These are phyloP conservation scores for Pelochelys cantorii DNA, from an alignment of 2,797 vertebrate genomes.

Conservation along the genomic window DNA sequence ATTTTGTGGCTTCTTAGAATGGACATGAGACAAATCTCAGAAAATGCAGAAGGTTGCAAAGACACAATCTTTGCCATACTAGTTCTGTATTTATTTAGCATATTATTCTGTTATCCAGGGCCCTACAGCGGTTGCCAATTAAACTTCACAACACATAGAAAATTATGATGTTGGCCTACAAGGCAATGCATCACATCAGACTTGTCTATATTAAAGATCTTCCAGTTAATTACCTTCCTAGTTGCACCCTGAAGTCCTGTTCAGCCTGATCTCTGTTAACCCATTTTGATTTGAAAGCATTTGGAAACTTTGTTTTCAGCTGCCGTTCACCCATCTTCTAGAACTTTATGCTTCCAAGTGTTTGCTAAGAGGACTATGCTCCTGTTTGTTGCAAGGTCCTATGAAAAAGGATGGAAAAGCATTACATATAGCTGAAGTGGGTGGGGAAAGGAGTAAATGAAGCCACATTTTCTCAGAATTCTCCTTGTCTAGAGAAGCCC, in stretches of 20 bases:
- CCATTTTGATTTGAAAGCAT: conserved; percentile 39
- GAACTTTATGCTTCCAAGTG: background rate
- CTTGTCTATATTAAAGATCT: conserved; percentile 46
- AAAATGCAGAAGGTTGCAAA: background rate
- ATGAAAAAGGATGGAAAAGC: background rate
- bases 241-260: conserved; percentile 17
- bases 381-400: background rate
- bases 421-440: rapidly evolving
- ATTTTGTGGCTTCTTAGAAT: background rate
- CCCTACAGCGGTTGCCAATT: conserved; percentile 49
- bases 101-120: background rate
- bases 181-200: conserved; percentile 27
- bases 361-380: background rate
- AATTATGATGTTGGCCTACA: conserved; percentile 38
- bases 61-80: background rate
- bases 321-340: conserved; percentile 9
- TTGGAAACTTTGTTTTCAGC: background rate
- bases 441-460: background rate
- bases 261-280: conserved; percentile 38
- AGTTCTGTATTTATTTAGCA: conserved; percentile 25
- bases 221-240: conserved; percentile 40
- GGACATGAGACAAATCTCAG: conserved; percentile 1
- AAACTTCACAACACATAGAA: conserved; percentile 37
- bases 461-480: background rate
- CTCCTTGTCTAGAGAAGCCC: background rate